These are phyloP conservation scores for Homarus americanus DNA, from an alignment of 1,140 invertebrate species.

Conservation along the genomic window DNA sequence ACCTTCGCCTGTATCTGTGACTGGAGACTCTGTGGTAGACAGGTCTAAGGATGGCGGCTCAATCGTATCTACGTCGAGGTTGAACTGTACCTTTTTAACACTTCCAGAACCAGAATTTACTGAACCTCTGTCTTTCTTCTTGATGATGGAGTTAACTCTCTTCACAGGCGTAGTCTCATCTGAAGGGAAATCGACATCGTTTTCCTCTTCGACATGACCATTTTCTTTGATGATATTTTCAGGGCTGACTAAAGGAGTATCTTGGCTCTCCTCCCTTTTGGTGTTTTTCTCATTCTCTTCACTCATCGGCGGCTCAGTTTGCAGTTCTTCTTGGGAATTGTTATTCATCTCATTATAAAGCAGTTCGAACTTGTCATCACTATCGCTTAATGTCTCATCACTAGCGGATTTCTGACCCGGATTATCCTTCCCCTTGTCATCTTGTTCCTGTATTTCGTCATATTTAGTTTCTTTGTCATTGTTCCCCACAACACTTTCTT, in stretches of 20 bases:
- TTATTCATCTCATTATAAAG: constrained; percentile 37
- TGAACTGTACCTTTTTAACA: constrained; percentile 43
- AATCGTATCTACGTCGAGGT: constrained; percentile 22
- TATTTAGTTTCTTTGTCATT: neutral
- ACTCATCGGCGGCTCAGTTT: neutral
- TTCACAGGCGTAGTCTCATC: neutral
- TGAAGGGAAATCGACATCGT: neutral
- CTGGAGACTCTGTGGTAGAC: neutral
- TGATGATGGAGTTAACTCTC: constrained; percentile 53
- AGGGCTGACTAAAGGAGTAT: neutral
- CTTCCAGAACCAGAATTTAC: neutral
- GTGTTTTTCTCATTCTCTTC: neutral
- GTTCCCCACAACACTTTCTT: neutral
- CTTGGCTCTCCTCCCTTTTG: neutral
- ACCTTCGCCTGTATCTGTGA: neutral
- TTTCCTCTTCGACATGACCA: neutral
- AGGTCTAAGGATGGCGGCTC: neutral
- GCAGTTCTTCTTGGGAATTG: neutral
- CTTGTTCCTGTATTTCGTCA: neutral
- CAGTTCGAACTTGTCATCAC: constrained; percentile 38
- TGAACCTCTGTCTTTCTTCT: constrained; percentile 16
- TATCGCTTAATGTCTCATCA: neutral
- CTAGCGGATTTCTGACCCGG: neutral
- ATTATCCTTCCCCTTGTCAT: neutral
- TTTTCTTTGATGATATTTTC: neutral